These are phyloP conservation scores for Odobenus rosmarus DNA, from an alignment of 2,113 vertebrate genomes.

Conservation along the genomic window DNA sequence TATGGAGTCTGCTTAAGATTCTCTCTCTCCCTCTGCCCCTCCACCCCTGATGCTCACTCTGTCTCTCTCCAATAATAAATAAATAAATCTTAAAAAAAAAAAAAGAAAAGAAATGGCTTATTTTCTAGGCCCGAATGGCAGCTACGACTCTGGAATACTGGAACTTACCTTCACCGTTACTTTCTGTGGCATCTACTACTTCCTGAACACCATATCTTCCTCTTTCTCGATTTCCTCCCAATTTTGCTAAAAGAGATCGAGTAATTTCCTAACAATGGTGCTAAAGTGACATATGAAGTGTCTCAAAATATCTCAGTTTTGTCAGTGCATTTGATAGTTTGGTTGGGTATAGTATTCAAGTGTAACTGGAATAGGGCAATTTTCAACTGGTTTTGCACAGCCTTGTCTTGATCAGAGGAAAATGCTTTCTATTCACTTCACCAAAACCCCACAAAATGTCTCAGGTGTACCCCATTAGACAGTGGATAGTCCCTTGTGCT, in stretches of 20 bases:
- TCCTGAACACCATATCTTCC: not conserved
- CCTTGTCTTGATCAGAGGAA: not conserved
- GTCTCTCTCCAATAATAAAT: not conserved
- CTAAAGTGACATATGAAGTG: not conserved
- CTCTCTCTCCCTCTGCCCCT: not conserved
- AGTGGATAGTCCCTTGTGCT: not conserved
- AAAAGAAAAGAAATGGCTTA: not conserved
- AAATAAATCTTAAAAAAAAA: not conserved
- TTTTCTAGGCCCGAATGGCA: not conserved
- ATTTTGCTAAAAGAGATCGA: slow-evolving; percentile 36
- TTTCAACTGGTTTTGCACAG: slow-evolving; percentile 5
- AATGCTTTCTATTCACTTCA: not conserved
- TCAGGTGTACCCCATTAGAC: not conserved
- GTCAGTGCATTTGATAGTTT: not conserved
- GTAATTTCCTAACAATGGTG: not conserved
- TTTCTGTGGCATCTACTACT: not conserved
- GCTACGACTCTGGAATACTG: not conserved
- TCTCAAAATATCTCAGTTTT: slow-evolving; percentile 14
- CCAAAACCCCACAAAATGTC: not conserved
- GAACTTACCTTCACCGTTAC: not conserved
- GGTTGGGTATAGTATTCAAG: not conserved
- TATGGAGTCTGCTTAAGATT: not conserved
- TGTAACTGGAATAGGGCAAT: not conserved
- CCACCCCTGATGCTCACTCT: not conserved
- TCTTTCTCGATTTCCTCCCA: not conserved